Evolutionary conservation across 2,113 vertebrate species (phyloP).

Genomic region (Apodemus sylvaticus): DNA sequence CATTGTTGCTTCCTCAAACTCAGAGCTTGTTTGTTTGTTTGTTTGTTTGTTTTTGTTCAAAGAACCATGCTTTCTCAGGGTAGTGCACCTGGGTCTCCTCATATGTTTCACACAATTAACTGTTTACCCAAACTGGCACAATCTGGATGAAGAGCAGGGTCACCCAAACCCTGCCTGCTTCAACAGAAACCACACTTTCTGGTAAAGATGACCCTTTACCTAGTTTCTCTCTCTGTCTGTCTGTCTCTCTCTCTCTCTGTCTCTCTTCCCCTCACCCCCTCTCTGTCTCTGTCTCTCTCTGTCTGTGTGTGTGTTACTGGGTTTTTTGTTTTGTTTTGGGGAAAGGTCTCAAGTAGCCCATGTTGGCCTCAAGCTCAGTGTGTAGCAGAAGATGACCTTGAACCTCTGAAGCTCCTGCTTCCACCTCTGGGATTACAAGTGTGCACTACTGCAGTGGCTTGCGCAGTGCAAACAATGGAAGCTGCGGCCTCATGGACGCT

Average conservation of each 20-base stretch:
- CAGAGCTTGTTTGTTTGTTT: not conserved
- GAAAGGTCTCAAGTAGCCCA: not conserved
- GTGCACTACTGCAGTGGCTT: too few relatives aligned
- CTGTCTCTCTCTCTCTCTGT: too few relatives aligned
- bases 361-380: not conserved
- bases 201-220: not conserved
- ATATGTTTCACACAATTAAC: not conserved
- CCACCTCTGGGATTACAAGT: not conserved
- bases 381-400: not conserved
- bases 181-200: not conserved
- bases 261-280: too few relatives aligned
- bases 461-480: not conserved
- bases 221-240: not conserved
- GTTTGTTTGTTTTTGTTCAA: conserved; percentile 1
- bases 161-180: conserved; percentile 29
- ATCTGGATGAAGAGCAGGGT: conserved; percentile 7
- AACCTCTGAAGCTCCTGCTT: not conserved
- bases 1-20: conserved; percentile 34
- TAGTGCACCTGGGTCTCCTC: not conserved
- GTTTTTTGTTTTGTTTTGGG: not conserved
- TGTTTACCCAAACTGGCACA: conserved; percentile 27
- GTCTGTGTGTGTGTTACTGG: not conserved
- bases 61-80: not conserved
- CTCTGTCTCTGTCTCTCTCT: not conserved
- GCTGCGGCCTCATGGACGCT: not conserved